A percentile compares a stretch with the other conserved stretches of the same genome.
These are phyloP conservation scores for Elgaria multicarinata DNA, from an alignment of 2,113 vertebrate genomes.

Conservation along the genomic window DNA sequence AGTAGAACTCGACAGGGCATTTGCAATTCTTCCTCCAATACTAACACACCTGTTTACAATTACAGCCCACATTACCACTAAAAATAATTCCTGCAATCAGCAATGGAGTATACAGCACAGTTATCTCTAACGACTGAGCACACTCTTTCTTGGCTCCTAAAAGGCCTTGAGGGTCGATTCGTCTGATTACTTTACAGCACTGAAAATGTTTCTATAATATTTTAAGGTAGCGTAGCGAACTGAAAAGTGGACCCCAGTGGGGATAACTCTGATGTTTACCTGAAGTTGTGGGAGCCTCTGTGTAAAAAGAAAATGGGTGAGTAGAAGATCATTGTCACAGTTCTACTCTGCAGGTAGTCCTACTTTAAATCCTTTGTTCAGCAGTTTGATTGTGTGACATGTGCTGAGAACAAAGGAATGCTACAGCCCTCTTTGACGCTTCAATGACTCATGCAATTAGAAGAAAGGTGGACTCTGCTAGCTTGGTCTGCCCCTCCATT, in stretches of 20 bases:
- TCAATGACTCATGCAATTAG: not conserved
- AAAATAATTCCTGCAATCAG: not conserved
- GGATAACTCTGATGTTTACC: not conserved
- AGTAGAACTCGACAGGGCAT: not conserved
- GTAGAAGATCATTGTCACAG: not conserved
- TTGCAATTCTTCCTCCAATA: not conserved
- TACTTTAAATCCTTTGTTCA: not conserved
- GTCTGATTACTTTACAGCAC: not conserved
- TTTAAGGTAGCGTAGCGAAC: not conserved
- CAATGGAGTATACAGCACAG: not conserved
- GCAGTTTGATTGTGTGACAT: not conserved
- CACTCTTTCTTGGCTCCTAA: not conserved
- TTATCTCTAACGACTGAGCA: not conserved
- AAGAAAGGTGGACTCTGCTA: not conserved
- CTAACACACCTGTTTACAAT: not conserved
- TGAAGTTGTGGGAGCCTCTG: not conserved
- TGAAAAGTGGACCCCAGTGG: not conserved
- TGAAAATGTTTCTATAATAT: not conserved
- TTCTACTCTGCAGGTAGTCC: not conserved
- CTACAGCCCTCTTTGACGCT: not conserved
- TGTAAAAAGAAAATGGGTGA: not conserved
- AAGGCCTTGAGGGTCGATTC: not conserved
- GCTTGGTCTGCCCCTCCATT: too few relatives aligned
- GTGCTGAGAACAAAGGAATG: not conserved
- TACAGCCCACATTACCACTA: not conserved